Conservation (phyloP, 2,888 invertebrate species). For the Trichogramma evanescens region DNA sequence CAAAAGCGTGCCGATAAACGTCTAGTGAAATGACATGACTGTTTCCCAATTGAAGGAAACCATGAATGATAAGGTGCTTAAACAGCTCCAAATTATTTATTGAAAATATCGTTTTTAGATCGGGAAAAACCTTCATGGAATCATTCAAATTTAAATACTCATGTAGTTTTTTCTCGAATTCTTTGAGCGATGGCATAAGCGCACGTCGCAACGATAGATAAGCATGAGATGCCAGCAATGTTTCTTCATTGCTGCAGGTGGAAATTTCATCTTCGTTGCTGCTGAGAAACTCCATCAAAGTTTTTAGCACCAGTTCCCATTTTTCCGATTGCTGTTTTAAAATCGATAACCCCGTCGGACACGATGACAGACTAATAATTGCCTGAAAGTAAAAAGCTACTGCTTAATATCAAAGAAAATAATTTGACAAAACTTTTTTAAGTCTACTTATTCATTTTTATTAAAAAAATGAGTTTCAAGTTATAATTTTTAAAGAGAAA, state of each 20-base stretch:
- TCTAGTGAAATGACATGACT: constrained; percentile 21
- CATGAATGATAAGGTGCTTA: constrained; percentile 31
- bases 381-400: constrained; percentile 26
- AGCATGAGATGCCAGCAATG: constrained; percentile 34
- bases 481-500: neutral
- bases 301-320: constrained; percentile 18
- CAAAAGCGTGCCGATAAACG: constrained; percentile 39
- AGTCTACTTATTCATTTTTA: neutral
- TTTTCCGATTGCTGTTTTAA: constrained; percentile 6
- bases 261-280: constrained; percentile 22
- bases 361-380: constrained; percentile 25
- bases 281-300: constrained; percentile 8
- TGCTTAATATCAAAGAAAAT: neutral
- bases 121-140: neutral
- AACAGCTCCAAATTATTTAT: constrained; percentile 30
- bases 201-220: constrained; percentile 28
- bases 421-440: constrained; percentile 1
- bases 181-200: constrained; percentile 6
- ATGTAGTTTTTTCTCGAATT: constrained; percentile 21
- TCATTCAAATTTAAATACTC: constrained; percentile 22
- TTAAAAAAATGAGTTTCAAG: neutral
- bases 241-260: constrained; percentile 26
- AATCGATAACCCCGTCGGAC: neutral
- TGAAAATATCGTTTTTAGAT: constrained; percentile 3
- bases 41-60: constrained; percentile 33